Conservation (phyloP, 2,888 invertebrate genomes). For the Loripinus fragilis region DNA sequence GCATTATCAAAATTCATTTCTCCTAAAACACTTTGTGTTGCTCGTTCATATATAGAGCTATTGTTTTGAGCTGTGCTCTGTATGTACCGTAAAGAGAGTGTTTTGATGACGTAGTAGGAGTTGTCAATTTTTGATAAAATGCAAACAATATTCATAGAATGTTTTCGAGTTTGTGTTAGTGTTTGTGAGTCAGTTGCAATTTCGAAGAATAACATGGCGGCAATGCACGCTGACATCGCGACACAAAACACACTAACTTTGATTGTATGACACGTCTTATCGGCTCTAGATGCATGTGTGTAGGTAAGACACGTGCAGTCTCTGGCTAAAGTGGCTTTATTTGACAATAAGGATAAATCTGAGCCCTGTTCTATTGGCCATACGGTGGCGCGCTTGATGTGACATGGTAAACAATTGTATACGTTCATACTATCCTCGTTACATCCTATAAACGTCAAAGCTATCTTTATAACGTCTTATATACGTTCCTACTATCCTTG, state of each 20-base stretch:
- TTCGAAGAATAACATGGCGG: background rate
- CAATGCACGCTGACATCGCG: background rate
- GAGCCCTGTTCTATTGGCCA: constrained; percentile 1
- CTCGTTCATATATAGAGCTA: background rate
- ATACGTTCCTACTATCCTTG: too few species aligned
- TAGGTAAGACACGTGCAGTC: background rate
- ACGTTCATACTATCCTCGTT: too few species aligned
- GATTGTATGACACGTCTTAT: background rate
- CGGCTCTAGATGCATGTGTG: background rate
- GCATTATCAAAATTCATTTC: background rate
- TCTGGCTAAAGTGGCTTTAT: background rate
- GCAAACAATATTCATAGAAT: too few species aligned
- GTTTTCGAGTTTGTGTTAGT: background rate
- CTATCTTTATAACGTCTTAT: too few species aligned
- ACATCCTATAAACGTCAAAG: too few species aligned
- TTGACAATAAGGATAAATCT: background rate
- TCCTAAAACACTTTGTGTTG: background rate
- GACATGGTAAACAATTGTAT: too few species aligned
- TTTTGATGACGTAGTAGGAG: background rate
- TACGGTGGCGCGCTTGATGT: background rate
- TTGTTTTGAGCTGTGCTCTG: background rate
- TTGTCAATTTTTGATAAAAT: background rate
- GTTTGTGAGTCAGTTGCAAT: background rate
- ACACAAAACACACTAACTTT: background rate
- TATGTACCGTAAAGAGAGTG: background rate